Conservation (phyloP, 2,797 vertebrate genomes). For the Lagodon rhomboides region DNA sequence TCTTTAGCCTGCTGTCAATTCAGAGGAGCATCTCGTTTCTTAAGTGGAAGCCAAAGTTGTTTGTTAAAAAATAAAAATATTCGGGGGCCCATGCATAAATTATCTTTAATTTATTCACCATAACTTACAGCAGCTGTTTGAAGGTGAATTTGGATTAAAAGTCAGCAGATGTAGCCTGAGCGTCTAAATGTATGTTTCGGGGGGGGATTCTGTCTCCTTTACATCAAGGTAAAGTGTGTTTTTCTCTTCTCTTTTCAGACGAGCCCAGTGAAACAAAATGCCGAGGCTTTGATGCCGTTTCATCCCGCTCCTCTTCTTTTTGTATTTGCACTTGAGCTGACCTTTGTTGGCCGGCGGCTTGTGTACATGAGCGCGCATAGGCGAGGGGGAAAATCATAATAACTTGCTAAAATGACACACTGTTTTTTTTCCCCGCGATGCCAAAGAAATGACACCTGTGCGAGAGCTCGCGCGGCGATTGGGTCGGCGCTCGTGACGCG, state of each 20-base stretch:
- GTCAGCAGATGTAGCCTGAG: conserved; percentile 31
- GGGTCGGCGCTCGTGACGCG: conserved; percentile 8
- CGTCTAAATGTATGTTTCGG: neutral
- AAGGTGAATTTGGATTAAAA: conserved; percentile 9
- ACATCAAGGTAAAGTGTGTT: neutral
- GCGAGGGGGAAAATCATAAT: conserved; percentile 8
- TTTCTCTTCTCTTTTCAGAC: neutral
- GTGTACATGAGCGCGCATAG: conserved; percentile 41
- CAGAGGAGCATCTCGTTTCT: conserved; percentile 11
- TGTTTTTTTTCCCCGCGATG: neutral
- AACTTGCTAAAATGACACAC: conserved; percentile 7
- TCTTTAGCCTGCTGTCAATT: conserved; percentile 49
- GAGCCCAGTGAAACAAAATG: neutral
- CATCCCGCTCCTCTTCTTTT: neutral
- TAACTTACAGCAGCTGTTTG: conserved; percentile 26
- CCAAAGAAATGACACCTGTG: conserved; percentile 10
- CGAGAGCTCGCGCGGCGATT: conserved; percentile 12
- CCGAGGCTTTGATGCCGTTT: neutral
- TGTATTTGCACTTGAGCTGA: neutral
- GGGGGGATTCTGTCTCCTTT: neutral
- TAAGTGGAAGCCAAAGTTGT: conserved; percentile 18
- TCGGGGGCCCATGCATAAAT: conserved; percentile 35
- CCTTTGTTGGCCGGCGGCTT: neutral
- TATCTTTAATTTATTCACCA: conserved; percentile 5
- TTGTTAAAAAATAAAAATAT: neutral